A percentile compares a stretch with the other conserved stretches of the same genome.
Evolutionary conservation across 2,888 invertebrate species (phyloP).

Genomic region (Acanthococcus lagerstroemiae): DNA sequence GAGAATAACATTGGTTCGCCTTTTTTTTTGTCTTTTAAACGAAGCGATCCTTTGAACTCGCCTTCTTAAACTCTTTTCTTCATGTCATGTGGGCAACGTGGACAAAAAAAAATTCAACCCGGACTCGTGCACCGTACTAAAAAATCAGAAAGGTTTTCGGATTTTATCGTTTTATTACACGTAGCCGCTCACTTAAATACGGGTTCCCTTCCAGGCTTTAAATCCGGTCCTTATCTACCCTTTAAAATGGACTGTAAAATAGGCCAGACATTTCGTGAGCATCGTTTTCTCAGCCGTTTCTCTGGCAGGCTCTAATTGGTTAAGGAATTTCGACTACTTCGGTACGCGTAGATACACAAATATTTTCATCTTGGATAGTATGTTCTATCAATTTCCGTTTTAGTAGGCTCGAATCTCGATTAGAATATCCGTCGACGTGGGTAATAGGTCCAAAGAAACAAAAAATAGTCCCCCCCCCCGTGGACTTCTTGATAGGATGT

Average conservation of each 20-base stretch:
- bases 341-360: constrained; percentile 21
- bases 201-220: neutral
- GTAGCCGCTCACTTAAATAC: constrained; percentile 4
- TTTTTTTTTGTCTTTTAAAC: too few species aligned
- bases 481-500: too few species aligned
- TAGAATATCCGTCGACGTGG: neutral
- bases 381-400: neutral
- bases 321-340: constrained; percentile 19
- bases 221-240: neutral
- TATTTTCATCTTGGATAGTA: neutral
- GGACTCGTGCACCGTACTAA: too few species aligned
- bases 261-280: too few species aligned
- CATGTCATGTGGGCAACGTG: too few species aligned
- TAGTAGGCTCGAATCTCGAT: neutral
- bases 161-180: constrained; percentile 21
- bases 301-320: constrained; percentile 3
- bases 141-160: constrained; percentile 14
- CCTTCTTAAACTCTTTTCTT: too few species aligned
- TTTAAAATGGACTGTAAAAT: constrained; percentile 20
- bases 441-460: too few species aligned
- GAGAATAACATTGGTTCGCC: too few species aligned
- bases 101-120: too few species aligned
- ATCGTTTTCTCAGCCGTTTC: too few species aligned
- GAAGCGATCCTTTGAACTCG: too few species aligned
- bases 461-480: too few species aligned